Evolutionary conservation across 2,797 vertebrate genomes (phyloP).

Genomic region (Spinibarbus caldwelli): DNA sequence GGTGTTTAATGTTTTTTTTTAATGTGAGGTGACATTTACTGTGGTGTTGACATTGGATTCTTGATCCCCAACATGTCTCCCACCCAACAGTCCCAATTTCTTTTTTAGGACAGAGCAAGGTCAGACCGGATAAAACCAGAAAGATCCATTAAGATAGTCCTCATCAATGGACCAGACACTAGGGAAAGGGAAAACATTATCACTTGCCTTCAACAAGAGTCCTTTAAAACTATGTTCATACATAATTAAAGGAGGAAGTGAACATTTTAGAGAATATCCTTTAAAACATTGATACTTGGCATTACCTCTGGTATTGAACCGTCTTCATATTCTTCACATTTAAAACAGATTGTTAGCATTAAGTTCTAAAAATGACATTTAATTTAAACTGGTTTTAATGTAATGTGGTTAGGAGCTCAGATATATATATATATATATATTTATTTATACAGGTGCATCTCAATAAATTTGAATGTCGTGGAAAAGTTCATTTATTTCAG

Average conservation of each 20-base stretch:
- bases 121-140: background rate
- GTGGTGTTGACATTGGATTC: conserved; percentile 17
- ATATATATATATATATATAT: no score
- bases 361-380: background rate
- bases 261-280: background rate
- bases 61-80: background rate
- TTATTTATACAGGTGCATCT: no score
- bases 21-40: background rate
- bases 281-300: background rate
- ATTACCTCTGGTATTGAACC: background rate
- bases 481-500: no score
- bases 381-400: background rate
- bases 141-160: background rate
- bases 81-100: background rate
- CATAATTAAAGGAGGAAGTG: background rate
- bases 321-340: background rate
- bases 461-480: no score
- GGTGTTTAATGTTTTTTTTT: no score
- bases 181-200: background rate
- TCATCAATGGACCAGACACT: background rate
- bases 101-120: conserved; percentile 15
- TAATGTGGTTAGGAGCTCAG: background rate
- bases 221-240: background rate
- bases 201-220: background rate
- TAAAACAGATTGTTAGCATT: background rate